Evolutionary conservation across 2,888 invertebrate species (phyloP), one percentile per base, ranked within the genome.

Genomic region (Tachystola acroxantha): DNA sequence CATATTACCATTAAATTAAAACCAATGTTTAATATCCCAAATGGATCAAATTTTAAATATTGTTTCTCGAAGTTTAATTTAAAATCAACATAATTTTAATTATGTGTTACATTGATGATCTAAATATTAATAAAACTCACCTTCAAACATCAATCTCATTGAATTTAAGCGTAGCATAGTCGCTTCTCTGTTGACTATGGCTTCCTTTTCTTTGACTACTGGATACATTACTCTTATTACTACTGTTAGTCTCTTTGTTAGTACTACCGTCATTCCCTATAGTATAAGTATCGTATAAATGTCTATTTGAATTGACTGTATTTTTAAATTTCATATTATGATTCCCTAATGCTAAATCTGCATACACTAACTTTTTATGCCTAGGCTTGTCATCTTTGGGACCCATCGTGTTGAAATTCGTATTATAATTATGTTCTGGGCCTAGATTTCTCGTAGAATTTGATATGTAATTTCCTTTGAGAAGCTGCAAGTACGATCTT

Each of bases 241-340:
- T 78, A 68, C 50, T 67, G 58, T 75, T 81, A 76, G 60, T 74
- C 43, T 77, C 79, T 59, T 73, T 73, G 65, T 73, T 78, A 70
- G 69, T 56, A 60, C 67, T 73, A 63, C 81, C 81, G 43, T 70
- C 67, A 47, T 57, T 63, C 41, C 79, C 77, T 75, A 82, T 76
- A 64, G 85, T 65, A 65, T 87, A 87, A 39, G 86, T 86, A 59
- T 84, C 87, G 64, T 87, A 88, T 62, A 88, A 75, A 57, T 86
- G 88, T 69, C 87, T 81, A 77, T 88, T 88, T 45, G 88, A 88
- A 79, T 88, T 88, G 73, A 88, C 88, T 54, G 88, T 88, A 67
- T 88, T 88, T 64, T 88, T 88, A 79, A 88, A 88, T 59, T 88
- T 88, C 72, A 88, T 67, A 71, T 88, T 88, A 76, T 88, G 88